Evolutionary conservation across 2,888 invertebrate genomes (phyloP).

Genomic region (Habroteleia sp.): DNA sequence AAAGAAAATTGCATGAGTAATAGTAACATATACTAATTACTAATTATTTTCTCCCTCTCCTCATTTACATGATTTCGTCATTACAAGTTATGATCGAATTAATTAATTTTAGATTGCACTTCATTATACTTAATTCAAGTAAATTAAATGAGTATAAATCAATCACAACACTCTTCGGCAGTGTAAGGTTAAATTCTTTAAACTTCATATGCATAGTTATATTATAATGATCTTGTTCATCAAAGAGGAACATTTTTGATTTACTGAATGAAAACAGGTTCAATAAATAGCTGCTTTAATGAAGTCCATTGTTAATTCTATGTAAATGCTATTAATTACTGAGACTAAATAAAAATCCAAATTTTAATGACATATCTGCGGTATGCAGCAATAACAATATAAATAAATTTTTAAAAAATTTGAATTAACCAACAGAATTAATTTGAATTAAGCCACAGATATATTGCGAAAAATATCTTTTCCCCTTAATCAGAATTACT

Average conservation of each 20-base stretch:
- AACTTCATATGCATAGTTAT: conserved; percentile 29
- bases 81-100: conserved; percentile 13
- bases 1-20: conserved; percentile 20
- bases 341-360: background rate
- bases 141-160: conserved; percentile 48
- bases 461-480: too few species aligned
- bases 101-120: conserved; percentile 46
- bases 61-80: conserved; percentile 14
- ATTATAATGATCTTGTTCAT: conserved; percentile 2
- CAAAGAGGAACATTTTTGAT: conserved; percentile 21
- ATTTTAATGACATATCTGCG: conserved; percentile 1
- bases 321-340: background rate
- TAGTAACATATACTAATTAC: background rate
- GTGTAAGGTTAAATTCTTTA: conserved; percentile 43
- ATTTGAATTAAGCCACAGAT: too few species aligned
- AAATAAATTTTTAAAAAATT: too few species aligned
- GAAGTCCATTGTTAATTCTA: conserved; percentile 7
- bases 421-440: too few species aligned
- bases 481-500: too few species aligned
- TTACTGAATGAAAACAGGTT: conserved; percentile 43
- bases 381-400: too few species aligned
- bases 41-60: conserved; percentile 15
- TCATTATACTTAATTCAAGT: conserved; percentile 20
- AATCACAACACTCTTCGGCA: conserved; percentile 9
- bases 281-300: conserved; percentile 27